phyloP scores from a whole-genome alignment of 1,140 invertebrate species.

The Zaprionus camerounensis region DNA sequence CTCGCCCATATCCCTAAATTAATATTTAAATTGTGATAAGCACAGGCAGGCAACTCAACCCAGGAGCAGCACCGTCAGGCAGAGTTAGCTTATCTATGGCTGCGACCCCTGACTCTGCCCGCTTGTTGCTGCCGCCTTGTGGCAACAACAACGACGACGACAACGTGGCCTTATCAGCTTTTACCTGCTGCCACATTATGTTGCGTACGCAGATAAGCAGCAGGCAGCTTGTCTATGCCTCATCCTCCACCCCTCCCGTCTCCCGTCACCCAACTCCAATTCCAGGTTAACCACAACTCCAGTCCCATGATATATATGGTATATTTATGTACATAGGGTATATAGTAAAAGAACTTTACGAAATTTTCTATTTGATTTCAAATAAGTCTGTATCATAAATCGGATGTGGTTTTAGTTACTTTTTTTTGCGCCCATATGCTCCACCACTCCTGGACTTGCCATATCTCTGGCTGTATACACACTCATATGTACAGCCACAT shows the following conservation, averaged over 20 bases:
- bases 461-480: conserved; percentile 19
- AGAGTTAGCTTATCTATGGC: neutral
- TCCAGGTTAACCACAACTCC: neutral
- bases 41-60: conserved; percentile 13
- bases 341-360: conserved; percentile 50
- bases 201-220: conserved; percentile 42
- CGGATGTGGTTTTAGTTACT: conserved; percentile 34
- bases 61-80: conserved; percentile 52
- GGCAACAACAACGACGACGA: conserved; percentile 4
- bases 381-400: conserved; percentile 70
- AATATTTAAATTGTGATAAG: conserved; percentile 80
- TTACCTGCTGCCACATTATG: conserved; percentile 54
- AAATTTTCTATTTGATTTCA: conserved; percentile 79
- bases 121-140: conserved; percentile 48
- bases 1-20: conserved; percentile 69
- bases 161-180: conserved; percentile 36
- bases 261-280: neutral
- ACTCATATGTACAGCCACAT: neutral
- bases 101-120: conserved; percentile 8
- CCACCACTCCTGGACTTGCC: conserved; percentile 30
- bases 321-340: neutral
- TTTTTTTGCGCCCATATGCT: conserved; percentile 66
- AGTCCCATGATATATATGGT: neutral
- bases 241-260: neutral
- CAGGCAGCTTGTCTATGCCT: conserved; percentile 13